A percentile compares a stretch with the other conserved stretches of the same genome.
phyloP scores from a whole-genome alignment of 2,888 invertebrate species.

The Onchidella celtica region DNA sequence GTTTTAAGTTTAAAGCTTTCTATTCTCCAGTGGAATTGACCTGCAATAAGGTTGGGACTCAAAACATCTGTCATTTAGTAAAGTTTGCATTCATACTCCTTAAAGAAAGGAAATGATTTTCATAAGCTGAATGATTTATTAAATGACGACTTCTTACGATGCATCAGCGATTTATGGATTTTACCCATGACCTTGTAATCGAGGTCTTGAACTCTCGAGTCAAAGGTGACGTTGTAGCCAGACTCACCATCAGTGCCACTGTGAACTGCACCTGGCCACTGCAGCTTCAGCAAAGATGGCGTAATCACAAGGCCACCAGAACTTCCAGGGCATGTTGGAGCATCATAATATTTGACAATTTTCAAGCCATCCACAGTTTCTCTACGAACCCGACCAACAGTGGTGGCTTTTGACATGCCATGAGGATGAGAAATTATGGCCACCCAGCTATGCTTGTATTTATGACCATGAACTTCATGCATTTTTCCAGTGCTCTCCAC shows the following conservation, averaged over 20 bases:
- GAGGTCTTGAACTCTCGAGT: slow-evolving; percentile 33
- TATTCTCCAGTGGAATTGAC: no score
- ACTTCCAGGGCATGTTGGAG: slow-evolving; percentile 46
- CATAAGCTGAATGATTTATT: no score
- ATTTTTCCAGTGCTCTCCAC: slow-evolving; percentile 14
- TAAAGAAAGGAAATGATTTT: no score
- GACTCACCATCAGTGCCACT: slow-evolving; percentile 8
- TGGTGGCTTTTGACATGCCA: slow-evolving; percentile 35
- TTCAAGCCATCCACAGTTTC: slow-evolving; percentile 3
- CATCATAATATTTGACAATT: slow-evolving; percentile 44
- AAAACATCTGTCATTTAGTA: no score
- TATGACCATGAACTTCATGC: background rate
- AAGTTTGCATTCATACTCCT: no score
- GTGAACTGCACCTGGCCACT: slow-evolving; percentile 50
- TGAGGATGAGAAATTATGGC: slow-evolving; percentile 43
- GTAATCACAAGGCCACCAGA: slow-evolving; percentile 47
- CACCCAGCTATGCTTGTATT: slow-evolving; percentile 35
- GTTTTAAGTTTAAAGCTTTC: no score
- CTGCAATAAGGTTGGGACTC: no score
- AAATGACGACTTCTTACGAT: slow-evolving; percentile 1
- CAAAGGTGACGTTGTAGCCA: slow-evolving; percentile 36
- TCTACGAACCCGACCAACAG: slow-evolving; percentile 22
- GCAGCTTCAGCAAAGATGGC: slow-evolving; percentile 37
- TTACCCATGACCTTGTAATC: slow-evolving; percentile 14
- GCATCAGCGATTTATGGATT: slow-evolving; percentile 23